Base-by-base conservation (phyloP, 2,888 invertebrate genomes). In the Adela reaumurella region DNA sequence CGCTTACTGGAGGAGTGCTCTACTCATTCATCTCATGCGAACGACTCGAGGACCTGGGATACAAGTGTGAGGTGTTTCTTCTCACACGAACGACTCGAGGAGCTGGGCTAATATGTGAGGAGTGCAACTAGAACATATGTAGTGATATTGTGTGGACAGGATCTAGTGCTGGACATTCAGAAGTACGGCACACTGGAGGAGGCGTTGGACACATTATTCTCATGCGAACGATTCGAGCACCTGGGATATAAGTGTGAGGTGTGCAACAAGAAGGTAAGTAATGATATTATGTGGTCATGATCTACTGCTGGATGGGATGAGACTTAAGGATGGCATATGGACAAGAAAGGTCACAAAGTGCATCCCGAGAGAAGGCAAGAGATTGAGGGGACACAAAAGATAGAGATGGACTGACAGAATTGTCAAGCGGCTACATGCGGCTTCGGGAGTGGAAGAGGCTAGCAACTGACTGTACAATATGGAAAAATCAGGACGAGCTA, bases 1-100 rank as follows among this genome's bases (percentile, higher is more conserved):
- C 87, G 86, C 54, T 89, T 89, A 43, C 72, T 97, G 49, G 94
- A 95, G 63, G 94, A 94, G 67, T 96, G 4, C 77, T 98, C 56
- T 88, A 90, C 56, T 85, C 88, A 48, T 97, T 94, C 76, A 96
- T 97, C 63, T 87, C 92, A 49, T 85, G 92, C 52, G 97, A 98
- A 70, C 86, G 90, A 54, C 78, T 97, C 50, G 91, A 91, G 65
- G 94, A 94, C 65, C 89, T 92, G 68, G 94, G 95, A 46, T 97
- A 97, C 70, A 93, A 92, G 65, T 98, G 97, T 78, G 93, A 94
- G 71, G 86, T 90, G 52, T 98, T 97, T 94, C 76, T 96, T 97
- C 63, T 87, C 92, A 49, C 85, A 92, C 52, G 97, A 98, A 70
- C 86, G 90, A 54, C 78, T 97, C 50, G 91, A 91, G 65, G 94